Conservation (phyloP, 1,140 invertebrate species). For the Cardiocondyla obscurior region DNA sequence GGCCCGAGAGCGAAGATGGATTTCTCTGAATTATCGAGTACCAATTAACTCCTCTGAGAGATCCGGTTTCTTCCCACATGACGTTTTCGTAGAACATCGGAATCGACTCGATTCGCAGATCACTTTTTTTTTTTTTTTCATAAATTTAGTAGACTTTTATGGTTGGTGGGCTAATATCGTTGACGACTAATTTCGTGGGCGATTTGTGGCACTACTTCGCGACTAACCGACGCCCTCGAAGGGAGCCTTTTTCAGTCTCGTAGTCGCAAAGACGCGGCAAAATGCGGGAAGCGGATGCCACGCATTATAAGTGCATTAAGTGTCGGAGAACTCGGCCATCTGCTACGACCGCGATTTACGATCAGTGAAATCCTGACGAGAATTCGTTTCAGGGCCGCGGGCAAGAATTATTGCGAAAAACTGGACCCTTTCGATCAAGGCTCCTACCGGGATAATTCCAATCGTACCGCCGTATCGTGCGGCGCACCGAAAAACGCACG, state of each 20-base stretch:
- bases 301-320: constrained; percentile 66
- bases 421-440: not conserved
- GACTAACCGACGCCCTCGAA: constrained; percentile 32
- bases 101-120: not conserved
- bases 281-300: constrained; percentile 61
- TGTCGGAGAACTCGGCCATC: constrained; percentile 38
- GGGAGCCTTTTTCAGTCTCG: not conserved
- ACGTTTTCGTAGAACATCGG: not conserved
- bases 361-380: constrained; percentile 59
- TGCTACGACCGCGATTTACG: constrained; percentile 57
- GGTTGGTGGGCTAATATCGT: not conserved
- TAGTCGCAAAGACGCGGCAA: constrained; percentile 49
- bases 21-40: constrained; percentile 20
- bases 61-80: not conserved
- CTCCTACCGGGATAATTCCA: not conserved
- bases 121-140: no score
- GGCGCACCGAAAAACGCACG: constrained; percentile 6
- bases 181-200: constrained; percentile 21
- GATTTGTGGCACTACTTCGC: constrained; percentile 13
- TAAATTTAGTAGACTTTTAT: not conserved
- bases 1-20: not conserved
- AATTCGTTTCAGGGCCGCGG: constrained; percentile 1
- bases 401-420: constrained; percentile 51
- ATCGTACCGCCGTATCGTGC: not conserved
- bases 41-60: constrained; percentile 5